phyloP scores from a whole-genome alignment of 1,140 invertebrate genomes.

The Propsilocerus akamusi region DNA sequence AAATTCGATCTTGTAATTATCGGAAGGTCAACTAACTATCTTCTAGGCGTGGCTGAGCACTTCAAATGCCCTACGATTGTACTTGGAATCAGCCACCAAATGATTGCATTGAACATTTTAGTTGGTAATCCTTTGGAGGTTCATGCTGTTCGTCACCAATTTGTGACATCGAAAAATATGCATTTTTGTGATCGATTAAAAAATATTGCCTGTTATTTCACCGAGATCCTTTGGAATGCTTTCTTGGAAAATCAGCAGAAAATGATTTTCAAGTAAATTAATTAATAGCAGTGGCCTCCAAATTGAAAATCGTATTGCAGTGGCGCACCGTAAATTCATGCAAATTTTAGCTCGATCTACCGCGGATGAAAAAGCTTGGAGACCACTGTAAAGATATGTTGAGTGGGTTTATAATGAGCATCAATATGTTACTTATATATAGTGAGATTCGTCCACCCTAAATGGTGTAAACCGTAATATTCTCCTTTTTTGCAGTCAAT shows the following conservation, averaged over 20 bases:
- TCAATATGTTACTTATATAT: neutral
- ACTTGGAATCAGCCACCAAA: conserved; percentile 11
- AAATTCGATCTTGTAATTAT: conserved; percentile 17
- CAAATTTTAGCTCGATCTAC: too few relatives aligned
- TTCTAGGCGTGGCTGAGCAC: conserved; percentile 15
- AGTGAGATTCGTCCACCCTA: conserved; percentile 9
- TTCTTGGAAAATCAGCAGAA: conserved; percentile 3
- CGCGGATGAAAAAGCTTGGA: too few relatives aligned
- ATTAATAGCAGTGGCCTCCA: too few relatives aligned
- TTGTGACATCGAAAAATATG: neutral
- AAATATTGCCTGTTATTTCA: conserved; percentile 4
- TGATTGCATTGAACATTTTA: conserved; percentile 6
- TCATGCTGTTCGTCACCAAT: conserved; percentile 12
- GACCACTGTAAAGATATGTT: neutral
- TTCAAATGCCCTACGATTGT: conserved; percentile 15
- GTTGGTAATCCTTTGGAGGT: conserved; percentile 15
- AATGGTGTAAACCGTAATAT: too few relatives aligned
- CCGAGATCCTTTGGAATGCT: neutral
- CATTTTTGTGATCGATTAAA: neutral
- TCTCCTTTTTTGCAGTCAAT: neutral
- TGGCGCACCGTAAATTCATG: too few relatives aligned
- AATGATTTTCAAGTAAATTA: neutral
- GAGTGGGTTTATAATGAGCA: neutral
- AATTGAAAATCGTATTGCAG: too few relatives aligned
- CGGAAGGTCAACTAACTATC: conserved; percentile 17